phyloP scores from a whole-genome alignment of 2,797 vertebrate genomes.

The Macropodus opercularis region DNA sequence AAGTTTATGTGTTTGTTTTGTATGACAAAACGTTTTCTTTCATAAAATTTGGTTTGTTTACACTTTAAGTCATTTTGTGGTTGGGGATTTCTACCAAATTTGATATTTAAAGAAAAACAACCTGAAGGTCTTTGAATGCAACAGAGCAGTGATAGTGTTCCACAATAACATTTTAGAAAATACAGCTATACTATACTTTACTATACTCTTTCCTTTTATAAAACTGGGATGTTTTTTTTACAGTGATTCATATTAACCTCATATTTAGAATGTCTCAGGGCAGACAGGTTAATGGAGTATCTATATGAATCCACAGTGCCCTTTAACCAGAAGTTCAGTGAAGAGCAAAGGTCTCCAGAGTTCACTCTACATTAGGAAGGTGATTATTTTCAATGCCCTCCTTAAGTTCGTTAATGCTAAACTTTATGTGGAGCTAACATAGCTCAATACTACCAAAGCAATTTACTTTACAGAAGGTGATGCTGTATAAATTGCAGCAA shows the following conservation, averaged over 20 bases:
- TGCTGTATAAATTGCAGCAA: constrained; percentile 4
- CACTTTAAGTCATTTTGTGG: constrained; percentile 18
- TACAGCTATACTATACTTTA: constrained; percentile 35
- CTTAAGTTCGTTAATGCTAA: constrained; percentile 8
- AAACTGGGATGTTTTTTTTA: constrained; percentile 16
- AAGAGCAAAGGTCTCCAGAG: too few species aligned
- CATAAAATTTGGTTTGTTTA: constrained; percentile 43
- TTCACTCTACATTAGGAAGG: too few species aligned
- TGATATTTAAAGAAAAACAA: constrained; percentile 15
- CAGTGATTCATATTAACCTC: constrained; percentile 20
- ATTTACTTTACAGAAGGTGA: not conserved
- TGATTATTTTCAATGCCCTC: not conserved
- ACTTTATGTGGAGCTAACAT: too few species aligned
- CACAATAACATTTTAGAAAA: constrained; percentile 15
- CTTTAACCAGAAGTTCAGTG: too few species aligned
- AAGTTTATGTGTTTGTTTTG: constrained; percentile 38
- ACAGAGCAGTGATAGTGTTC: not conserved
- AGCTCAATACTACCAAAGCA: too few species aligned
- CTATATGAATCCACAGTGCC: constrained; percentile 1
- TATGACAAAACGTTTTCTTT: constrained; percentile 34
- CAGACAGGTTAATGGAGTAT: constrained; percentile 36
- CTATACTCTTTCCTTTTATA: constrained; percentile 32
- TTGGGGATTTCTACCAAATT: constrained; percentile 5
- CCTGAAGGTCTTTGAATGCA: constrained; percentile 5
- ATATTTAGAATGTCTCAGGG: constrained; percentile 19